Conservation (phyloP, 2,113 vertebrate species). For the Papio anubis region DNA sequence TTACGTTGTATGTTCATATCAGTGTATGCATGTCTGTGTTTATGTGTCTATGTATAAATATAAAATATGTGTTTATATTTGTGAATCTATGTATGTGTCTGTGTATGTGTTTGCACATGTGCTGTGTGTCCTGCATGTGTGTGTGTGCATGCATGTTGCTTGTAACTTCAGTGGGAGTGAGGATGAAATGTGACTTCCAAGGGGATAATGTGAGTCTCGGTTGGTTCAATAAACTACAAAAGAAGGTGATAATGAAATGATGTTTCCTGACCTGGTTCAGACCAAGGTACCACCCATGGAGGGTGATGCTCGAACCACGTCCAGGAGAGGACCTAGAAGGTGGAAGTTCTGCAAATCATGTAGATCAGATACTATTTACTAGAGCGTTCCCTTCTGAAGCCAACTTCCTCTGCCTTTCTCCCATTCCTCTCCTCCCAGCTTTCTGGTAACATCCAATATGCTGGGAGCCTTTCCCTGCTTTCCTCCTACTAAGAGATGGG, state of each 20-base stretch:
- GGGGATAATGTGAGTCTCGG: neutral
- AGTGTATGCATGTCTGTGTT: too few relatives aligned
- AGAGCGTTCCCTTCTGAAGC: neutral
- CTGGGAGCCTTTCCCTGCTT: neutral
- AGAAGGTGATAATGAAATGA: too few relatives aligned
- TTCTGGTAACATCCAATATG: neutral
- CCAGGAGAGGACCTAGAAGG: neutral
- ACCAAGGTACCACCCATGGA: too few relatives aligned
- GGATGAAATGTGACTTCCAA: neutral
- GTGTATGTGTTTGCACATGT: neutral
- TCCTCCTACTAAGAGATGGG: neutral
- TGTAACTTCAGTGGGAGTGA: neutral
- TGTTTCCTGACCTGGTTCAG: neutral
- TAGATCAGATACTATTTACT: neutral
- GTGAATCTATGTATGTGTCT: neutral
- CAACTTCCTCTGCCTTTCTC: fast-evolving
- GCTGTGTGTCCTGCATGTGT: neutral
- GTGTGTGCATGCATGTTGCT: neutral
- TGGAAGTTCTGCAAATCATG: too few relatives aligned
- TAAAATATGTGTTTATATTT: neutral
- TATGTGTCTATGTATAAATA: neutral
- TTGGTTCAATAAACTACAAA: neutral
- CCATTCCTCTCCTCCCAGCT: too few relatives aligned
- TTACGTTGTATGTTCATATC: neutral
- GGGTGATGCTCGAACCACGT: fast-evolving